phyloP scores from a whole-genome alignment of 2,113 vertebrate species.

The Erythrolamprus reginae region DNA sequence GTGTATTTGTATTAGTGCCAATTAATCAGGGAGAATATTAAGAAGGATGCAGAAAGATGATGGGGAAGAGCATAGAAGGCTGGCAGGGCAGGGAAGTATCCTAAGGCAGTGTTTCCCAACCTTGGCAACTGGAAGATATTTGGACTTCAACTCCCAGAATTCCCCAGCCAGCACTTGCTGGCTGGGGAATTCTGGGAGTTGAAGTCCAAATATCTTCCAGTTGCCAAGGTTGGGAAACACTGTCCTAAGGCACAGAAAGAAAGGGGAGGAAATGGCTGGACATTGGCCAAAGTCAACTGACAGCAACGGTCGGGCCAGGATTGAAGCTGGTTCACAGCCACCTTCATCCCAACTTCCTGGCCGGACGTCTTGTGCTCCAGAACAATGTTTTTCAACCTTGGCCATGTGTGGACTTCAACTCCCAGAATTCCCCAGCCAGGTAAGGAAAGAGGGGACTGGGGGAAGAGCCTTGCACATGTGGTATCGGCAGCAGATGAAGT shows the following conservation, averaged over 20 bases:
- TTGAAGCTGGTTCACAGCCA: not conserved
- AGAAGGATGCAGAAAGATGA: conserved; percentile 21
- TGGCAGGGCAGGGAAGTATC: conserved; percentile 6
- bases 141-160: too few species aligned
- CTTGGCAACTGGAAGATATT: too few species aligned
- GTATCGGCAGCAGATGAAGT: not conserved
- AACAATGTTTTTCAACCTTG: too few species aligned
- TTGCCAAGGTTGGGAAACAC: too few species aligned
- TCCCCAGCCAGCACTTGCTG: too few species aligned
- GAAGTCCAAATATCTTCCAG: too few species aligned
- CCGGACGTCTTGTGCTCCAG: too few species aligned
- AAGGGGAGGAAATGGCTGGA: not conserved
- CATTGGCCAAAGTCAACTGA: not conserved
- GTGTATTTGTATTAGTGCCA: conserved; percentile 67
- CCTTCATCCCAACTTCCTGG: not conserved
- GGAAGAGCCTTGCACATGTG: not conserved
- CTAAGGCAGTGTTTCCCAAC: too few species aligned
- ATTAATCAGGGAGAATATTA: conserved; percentile 67
- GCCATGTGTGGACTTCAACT: not conserved
- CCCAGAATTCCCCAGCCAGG: not conserved
- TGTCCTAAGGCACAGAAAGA: conserved; percentile 23
- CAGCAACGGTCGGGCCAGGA: not conserved
- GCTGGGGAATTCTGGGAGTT: too few species aligned
- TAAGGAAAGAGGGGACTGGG: not conserved
- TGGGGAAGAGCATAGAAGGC: not conserved